phyloP scores from a whole-genome alignment of 2,113 vertebrate species.

The Chinchilla lanigera region DNA sequence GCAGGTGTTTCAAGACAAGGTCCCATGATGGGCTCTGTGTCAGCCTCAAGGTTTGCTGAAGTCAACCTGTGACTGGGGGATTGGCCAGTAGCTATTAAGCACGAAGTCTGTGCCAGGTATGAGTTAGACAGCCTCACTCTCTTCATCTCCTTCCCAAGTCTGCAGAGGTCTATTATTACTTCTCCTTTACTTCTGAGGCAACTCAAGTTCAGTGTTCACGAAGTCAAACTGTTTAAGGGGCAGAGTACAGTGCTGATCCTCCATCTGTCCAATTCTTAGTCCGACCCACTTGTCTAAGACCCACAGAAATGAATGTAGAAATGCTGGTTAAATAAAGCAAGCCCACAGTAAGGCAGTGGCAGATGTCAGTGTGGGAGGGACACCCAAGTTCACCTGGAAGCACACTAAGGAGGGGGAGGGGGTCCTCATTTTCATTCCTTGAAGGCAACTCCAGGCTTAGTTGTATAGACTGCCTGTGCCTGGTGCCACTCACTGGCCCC shows the following conservation, averaged over 20 bases:
- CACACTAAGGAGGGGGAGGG: not conserved
- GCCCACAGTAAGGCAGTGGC: not conserved
- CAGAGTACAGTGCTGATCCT: not conserved
- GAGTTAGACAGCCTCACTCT: not conserved
- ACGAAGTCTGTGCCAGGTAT: not conserved
- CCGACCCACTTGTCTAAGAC: not conserved
- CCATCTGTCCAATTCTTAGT: not conserved
- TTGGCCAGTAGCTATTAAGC: not conserved
- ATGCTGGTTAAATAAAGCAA: not conserved
- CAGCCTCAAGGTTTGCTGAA: not conserved
- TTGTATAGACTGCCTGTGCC: not conserved
- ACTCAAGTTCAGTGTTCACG: not conserved
- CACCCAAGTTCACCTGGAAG: not conserved
- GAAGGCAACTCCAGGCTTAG: not conserved
- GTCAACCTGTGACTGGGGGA: not conserved
- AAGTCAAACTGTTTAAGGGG: not conserved
- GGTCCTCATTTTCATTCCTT: not conserved
- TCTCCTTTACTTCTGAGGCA: not conserved
- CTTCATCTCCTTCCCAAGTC: not conserved
- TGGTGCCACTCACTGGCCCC: not conserved
- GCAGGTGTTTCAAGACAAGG: not conserved
- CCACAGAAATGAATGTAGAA: not conserved
- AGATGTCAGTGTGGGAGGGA: not conserved
- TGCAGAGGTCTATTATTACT: not conserved
- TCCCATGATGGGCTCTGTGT: not conserved